Conservation (phyloP, 2,113 vertebrate species). For the Otocyon megalotis region DNA sequence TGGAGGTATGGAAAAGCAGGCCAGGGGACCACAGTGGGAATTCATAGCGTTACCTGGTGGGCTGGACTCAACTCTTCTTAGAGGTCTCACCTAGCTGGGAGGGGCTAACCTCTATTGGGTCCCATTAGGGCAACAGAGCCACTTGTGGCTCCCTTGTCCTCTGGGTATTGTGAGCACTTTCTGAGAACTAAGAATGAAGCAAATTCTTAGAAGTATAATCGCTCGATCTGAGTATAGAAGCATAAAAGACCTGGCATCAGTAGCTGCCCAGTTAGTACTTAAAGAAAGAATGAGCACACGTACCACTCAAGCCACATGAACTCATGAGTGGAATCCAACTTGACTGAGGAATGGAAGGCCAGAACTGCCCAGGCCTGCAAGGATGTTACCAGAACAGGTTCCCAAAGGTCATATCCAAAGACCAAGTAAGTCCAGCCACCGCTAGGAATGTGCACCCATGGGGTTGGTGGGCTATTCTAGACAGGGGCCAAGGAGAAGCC, state of each 20-base stretch:
- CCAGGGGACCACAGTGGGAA: not conserved
- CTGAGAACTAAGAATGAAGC: not conserved
- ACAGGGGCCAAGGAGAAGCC: not conserved
- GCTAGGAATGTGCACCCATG: not conserved
- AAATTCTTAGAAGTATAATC: not conserved
- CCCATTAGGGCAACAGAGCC: not conserved
- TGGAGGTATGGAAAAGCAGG: not conserved
- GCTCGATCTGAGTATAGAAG: not conserved
- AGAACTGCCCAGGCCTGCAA: not conserved
- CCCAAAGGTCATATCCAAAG: not conserved
- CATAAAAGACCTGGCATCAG: not conserved
- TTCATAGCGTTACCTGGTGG: not conserved
- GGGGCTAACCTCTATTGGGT: not conserved
- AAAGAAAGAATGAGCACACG: not conserved
- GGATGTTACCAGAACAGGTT: not conserved
- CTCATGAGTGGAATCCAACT: not conserved
- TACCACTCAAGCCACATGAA: not conserved
- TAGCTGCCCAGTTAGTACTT: not conserved
- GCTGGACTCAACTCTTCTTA: not conserved
- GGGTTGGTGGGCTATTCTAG: not conserved
- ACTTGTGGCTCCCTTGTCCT: not conserved
- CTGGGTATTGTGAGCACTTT: not conserved
- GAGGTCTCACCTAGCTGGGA: not conserved
- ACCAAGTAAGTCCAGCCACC: not conserved
- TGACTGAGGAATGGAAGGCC: not conserved